Percentiles rank a stretch among this genome's conserved stretches.
These are phyloP conservation scores for Theonella swinhoei DNA, from an alignment of 37 sponge, comb jelly and placozoan species.

Conservation along the genomic window DNA sequence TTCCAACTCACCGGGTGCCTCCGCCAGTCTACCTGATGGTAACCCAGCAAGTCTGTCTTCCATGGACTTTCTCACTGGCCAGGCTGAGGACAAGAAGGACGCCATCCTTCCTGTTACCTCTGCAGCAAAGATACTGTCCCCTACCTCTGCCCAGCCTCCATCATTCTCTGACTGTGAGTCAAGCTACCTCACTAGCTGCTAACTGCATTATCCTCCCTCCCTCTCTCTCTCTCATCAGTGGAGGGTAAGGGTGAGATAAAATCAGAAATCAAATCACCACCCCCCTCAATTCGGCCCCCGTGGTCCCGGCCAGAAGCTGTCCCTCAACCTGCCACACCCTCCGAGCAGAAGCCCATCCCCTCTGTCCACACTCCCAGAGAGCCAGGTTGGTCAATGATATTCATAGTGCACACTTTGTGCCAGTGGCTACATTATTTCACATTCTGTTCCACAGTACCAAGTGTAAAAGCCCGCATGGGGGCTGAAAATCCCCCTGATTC, in stretches of 20 bases:
- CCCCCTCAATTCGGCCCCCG: neutral
- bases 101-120: neutral
- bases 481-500: neutral
- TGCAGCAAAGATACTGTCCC: neutral
- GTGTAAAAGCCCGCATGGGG: slow-evolving; percentile 14
- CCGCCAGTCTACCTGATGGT: neutral
- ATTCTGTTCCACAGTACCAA: neutral
- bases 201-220: too few species aligned
- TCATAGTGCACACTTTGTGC: neutral
- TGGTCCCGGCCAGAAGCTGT: neutral
- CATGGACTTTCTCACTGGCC: neutral
- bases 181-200: too few species aligned
- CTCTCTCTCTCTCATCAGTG: neutral
- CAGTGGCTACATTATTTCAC: neutral
- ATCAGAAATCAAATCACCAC: slow-evolving; percentile 7
- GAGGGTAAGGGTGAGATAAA: neutral
- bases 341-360: neutral
- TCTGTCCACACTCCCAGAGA: slow-evolving; percentile 5
- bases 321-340: neutral
- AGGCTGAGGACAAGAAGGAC: neutral
- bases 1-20: neutral
- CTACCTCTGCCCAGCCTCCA: neutral
- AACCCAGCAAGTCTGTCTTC: neutral
- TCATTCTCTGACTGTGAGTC: neutral
- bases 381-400: neutral